These are phyloP conservation scores for Apantesis nais DNA, from an alignment of 2,888 invertebrate genomes.

Conservation along the genomic window DNA sequence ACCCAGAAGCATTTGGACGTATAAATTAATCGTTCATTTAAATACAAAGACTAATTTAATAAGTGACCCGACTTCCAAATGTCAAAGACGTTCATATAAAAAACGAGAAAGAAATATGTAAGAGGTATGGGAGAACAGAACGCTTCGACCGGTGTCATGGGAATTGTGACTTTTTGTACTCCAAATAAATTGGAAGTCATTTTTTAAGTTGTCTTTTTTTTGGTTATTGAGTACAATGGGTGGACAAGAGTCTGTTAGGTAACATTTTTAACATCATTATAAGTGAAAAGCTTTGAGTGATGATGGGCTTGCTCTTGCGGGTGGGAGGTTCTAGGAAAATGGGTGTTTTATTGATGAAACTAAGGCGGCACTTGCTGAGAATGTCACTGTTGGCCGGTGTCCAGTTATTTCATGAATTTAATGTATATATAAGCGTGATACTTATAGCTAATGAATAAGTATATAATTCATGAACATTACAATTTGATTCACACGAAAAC, in stretches of 20 bases:
- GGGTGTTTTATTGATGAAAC: conserved; percentile 5
- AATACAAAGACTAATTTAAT: conserved; percentile 86
- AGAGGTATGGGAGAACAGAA: conserved; percentile 75
- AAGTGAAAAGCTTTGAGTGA: conserved; percentile 82
- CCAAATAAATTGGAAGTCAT: conserved; percentile 84
- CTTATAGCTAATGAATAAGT: not conserved
- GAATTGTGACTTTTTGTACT: conserved; percentile 78
- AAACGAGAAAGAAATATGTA: conserved; percentile 73
- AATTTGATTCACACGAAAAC: not conserved
- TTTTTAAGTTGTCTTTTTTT: conserved; percentile 76
- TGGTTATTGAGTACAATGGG: conserved; percentile 82
- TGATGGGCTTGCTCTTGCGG: conserved; percentile 53
- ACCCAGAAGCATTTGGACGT: conserved; percentile 60
- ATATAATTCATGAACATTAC: not conserved
- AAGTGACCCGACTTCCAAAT: conserved; percentile 82
- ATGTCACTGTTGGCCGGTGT: too few relatives aligned
- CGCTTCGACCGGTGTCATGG: conserved; percentile 80
- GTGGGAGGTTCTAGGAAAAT: conserved; percentile 38
- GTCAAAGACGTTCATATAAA: conserved; percentile 80
- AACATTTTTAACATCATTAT: conserved; percentile 85
- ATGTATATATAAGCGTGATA: not conserved
- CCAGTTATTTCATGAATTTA: not conserved
- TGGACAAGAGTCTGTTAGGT: conserved; percentile 83
- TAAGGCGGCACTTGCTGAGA: not conserved
- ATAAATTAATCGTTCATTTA: conserved; percentile 83